Evolutionary conservation across 2,888 invertebrate genomes (phyloP).

Genomic region (Melinaea marsaeus): DNA sequence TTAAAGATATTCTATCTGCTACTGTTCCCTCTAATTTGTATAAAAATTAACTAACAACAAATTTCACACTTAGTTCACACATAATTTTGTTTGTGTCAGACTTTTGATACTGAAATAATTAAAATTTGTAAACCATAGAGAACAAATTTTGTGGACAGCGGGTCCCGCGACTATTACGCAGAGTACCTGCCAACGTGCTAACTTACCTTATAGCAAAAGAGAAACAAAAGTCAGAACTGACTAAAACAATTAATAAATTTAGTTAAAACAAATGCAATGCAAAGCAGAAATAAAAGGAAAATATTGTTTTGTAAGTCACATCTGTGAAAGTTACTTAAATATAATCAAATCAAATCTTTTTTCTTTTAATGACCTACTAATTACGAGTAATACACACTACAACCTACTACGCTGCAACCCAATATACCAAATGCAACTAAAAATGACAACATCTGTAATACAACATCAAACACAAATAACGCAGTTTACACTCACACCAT

Average conservation of each 20-base stretch:
- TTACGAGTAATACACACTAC: neutral
- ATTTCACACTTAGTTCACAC: too few relatives aligned
- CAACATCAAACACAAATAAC: neutral
- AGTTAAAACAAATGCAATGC: too few relatives aligned
- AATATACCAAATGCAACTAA: neutral
- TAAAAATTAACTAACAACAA: conserved; percentile 72
- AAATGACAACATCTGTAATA: conserved; percentile 1
- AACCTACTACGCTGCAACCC: neutral
- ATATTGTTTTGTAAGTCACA: neutral
- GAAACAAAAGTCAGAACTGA: neutral
- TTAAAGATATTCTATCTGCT: conserved; percentile 76
- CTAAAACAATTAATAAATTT: too few relatives aligned
- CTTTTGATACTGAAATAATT: conserved; percentile 76
- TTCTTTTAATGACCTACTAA: too few relatives aligned
- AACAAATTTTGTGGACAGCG: conserved; percentile 68
- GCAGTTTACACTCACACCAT: neutral
- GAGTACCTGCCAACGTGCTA: too few relatives aligned
- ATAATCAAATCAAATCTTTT: too few relatives aligned
- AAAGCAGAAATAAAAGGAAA: too few relatives aligned
- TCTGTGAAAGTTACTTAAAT: too few relatives aligned
- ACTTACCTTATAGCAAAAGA: conserved; percentile 1
- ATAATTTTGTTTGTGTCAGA: conserved; percentile 72
- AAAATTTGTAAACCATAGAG: conserved; percentile 74
- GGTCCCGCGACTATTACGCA: neutral
- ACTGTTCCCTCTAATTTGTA: conserved; percentile 76